Evolutionary conservation across 1,140 invertebrate genomes (phyloP).

Genomic region (Drosophila varians): DNA sequence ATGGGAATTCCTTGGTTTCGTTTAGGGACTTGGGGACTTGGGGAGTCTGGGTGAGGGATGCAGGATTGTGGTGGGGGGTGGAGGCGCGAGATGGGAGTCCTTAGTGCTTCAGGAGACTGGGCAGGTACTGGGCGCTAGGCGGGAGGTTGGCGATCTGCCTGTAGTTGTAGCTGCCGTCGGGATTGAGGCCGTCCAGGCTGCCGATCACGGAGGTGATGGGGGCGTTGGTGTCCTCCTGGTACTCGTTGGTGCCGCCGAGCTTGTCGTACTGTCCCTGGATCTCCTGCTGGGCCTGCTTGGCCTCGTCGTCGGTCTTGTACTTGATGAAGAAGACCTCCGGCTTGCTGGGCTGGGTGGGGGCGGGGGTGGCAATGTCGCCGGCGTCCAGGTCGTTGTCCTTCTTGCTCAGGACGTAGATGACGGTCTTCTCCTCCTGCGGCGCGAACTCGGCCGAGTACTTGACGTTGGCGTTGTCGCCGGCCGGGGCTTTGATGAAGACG

Average conservation of each 20-base stretch:
- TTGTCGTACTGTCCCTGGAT: slow-evolving; percentile 83
- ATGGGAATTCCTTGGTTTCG: slow-evolving; percentile 3
- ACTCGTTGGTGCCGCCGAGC: slow-evolving; percentile 78
- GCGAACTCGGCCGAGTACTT: slow-evolving; percentile 80
- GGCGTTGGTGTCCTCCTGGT: slow-evolving; percentile 74
- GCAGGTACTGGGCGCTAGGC: slow-evolving; percentile 59
- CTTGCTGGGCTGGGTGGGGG: slow-evolving; percentile 89
- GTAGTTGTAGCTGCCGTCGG: slow-evolving; percentile 80
- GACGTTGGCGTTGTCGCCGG: slow-evolving; percentile 86
- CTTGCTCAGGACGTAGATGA: slow-evolving; percentile 93
- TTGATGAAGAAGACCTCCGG: slow-evolving; percentile 91
- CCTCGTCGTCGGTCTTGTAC: slow-evolving; percentile 88
- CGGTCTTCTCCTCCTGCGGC: slow-evolving; percentile 90
- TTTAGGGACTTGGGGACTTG: neutral
- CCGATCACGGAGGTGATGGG: slow-evolving; percentile 79
- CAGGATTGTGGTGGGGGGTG: neutral
- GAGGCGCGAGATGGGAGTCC: neutral
- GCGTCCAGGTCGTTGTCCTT: slow-evolving; percentile 88
- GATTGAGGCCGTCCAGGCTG: slow-evolving; percentile 73
- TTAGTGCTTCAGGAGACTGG: slow-evolving; percentile 62
- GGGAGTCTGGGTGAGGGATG: neutral
- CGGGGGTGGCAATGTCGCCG: slow-evolving; percentile 88
- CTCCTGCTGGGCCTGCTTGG: slow-evolving; percentile 75
- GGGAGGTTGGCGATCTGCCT: slow-evolving; percentile 56
- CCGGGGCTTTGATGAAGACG: slow-evolving; percentile 93